Percentiles rank a stretch among this genome's conserved stretches.
phyloP scores from a whole-genome alignment of 2,888 invertebrate species.

The Monochamus alternatus region DNA sequence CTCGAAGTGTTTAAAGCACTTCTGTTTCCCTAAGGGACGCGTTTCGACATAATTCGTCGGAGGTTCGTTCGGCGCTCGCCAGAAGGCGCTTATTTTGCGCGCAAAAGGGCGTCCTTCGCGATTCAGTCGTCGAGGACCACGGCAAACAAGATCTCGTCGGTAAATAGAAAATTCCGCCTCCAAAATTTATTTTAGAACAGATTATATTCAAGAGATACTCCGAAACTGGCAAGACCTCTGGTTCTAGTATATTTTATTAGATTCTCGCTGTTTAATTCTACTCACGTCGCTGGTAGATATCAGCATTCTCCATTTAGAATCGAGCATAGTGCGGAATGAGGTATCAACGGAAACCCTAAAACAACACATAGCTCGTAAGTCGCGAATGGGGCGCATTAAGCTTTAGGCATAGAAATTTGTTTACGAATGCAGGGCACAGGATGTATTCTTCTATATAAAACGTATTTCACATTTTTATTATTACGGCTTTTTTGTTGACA shows the following conservation, averaged over 20 bases:
- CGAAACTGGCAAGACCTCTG: conserved; percentile 49
- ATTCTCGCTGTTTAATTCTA: conserved; percentile 62
- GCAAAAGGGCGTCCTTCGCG: conserved; percentile 11
- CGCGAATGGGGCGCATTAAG: conserved; percentile 46
- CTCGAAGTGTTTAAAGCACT: too few species aligned
- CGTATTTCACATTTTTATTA: conserved; percentile 51
- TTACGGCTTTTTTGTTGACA: conserved; percentile 34
- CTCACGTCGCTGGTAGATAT: conserved; percentile 63
- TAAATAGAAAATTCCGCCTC: conserved; percentile 26
- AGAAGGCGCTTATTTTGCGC: conserved; percentile 4
- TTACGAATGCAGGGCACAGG: conserved; percentile 51
- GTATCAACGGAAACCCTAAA: conserved; percentile 64
- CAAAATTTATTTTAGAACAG: conserved; percentile 30
- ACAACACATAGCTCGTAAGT: conserved; percentile 60
- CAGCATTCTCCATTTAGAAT: conserved; percentile 62
- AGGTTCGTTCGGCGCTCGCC: neutral
- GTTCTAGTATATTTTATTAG: conserved; percentile 62
- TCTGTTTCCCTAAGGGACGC: too few species aligned
- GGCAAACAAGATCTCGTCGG: conserved; percentile 18
- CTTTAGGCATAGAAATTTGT: conserved; percentile 51
- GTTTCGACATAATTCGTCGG: neutral
- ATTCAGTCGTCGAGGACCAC: neutral
- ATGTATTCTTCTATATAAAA: conserved; percentile 46
- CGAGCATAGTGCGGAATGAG: conserved; percentile 64
- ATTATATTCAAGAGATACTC: conserved; percentile 28